Percentiles rank a stretch among this genome's conserved stretches.
phyloP scores from a whole-genome alignment of 2,888 invertebrate genomes.

The Ochlodes sylvanus region DNA sequence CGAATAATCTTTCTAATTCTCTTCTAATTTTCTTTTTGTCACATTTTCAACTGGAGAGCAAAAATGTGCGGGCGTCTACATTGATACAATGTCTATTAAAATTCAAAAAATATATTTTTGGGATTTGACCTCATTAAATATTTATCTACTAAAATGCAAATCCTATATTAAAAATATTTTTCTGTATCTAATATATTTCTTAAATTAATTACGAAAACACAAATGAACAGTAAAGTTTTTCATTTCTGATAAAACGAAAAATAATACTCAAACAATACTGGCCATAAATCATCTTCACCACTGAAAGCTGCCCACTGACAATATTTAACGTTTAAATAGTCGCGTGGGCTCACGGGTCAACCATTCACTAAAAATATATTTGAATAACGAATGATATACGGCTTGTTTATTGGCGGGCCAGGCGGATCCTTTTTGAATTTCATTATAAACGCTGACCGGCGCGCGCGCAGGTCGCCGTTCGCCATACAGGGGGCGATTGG shows the following conservation, averaged over 20 bases:
- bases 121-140: too few species aligned
- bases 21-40: too few species aligned
- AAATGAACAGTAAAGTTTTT: too few species aligned
- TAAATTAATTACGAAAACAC: too few species aligned
- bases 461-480: constrained; percentile 75
- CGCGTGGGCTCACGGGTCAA: constrained; percentile 82
- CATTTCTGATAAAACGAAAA: neutral
- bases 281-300: constrained; percentile 74
- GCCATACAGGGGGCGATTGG: constrained; percentile 71
- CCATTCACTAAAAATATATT: constrained; percentile 81
- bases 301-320: constrained; percentile 76
- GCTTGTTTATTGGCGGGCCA: constrained; percentile 84
- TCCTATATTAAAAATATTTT: too few species aligned
- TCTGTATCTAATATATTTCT: too few species aligned
- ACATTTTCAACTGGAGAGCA: too few species aligned
- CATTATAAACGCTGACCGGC: constrained; percentile 76
- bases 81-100: too few species aligned
- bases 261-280: constrained; percentile 45
- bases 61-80: too few species aligned
- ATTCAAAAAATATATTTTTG: too few species aligned
- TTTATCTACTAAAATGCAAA: too few species aligned
- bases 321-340: constrained; percentile 82
- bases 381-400: constrained; percentile 84
- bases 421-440: constrained; percentile 77
- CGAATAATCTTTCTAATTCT: too few species aligned